Evolutionary conservation across 2,113 vertebrate species (phyloP).

Genomic region (Heptranchias perlo): DNA sequence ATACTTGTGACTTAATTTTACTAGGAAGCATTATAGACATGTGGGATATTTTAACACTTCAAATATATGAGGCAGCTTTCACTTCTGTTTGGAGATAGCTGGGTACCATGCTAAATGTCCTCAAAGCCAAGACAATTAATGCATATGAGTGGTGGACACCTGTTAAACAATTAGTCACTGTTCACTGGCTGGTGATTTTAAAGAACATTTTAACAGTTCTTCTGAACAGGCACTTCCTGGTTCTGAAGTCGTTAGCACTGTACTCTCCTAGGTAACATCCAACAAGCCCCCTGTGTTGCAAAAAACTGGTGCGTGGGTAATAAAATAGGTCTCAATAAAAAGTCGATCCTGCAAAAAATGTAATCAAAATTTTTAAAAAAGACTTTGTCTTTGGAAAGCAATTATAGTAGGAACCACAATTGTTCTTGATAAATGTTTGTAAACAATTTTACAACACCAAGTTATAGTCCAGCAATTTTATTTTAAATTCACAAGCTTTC

Average conservation of each 20-base stretch:
- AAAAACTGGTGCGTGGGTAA: neutral
- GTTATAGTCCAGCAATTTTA: no score
- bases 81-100: neutral
- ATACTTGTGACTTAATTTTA: neutral
- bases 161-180: conserved; percentile 22
- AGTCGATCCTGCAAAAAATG: conserved; percentile 2
- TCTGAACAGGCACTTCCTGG: conserved; percentile 23
- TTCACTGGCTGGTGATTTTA: conserved; percentile 29
- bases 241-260: conserved; percentile 14
- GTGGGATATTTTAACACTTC: neutral
- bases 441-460: no score
- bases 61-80: neutral
- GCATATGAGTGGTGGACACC: conserved; percentile 20
- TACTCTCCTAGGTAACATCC: conserved; percentile 25
- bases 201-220: conserved; percentile 28
- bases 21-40: neutral
- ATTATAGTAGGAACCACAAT: neutral
- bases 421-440: conserved; percentile 2
- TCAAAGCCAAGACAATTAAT: neutral
- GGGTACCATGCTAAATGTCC: no score
- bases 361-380: neutral
- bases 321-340: conserved; percentile 19
- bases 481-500: no score
- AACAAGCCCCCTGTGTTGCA: neutral
- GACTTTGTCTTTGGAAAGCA: conserved; percentile 1